phyloP scores from a whole-genome alignment of 2,888 invertebrate genomes.

The Diadegma fenestrale region DNA sequence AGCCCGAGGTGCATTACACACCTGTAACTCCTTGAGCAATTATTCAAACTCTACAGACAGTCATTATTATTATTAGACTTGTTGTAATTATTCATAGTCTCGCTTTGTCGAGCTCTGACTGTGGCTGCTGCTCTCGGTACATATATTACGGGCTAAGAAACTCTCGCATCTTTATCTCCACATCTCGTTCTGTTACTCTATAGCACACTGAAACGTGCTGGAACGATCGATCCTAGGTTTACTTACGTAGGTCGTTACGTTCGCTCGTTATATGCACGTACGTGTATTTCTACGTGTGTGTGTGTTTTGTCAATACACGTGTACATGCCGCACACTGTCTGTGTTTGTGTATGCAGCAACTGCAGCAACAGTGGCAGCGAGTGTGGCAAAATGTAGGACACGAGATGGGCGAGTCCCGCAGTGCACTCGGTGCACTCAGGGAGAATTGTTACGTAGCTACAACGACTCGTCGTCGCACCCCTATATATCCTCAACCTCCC shows the following conservation, averaged over 20 bases:
- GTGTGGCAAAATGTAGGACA: slow-evolving; percentile 66
- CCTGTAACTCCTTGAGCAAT: slow-evolving; percentile 58
- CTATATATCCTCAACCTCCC: slow-evolving; percentile 1
- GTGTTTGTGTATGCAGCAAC: slow-evolving; percentile 14
- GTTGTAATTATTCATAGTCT: slow-evolving; percentile 69
- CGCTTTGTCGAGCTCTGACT: slow-evolving; percentile 45
- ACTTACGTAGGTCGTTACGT: slow-evolving; percentile 62
- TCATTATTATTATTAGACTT: slow-evolving; percentile 68
- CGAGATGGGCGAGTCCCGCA: slow-evolving; percentile 65
- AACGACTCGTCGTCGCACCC: slow-evolving; percentile 41
- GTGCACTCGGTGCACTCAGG: slow-evolving; percentile 39
- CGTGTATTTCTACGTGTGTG: slow-evolving; percentile 4
- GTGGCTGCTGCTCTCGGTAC: slow-evolving; percentile 41
- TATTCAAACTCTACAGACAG: slow-evolving; percentile 62
- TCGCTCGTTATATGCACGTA: slow-evolving; percentile 30
- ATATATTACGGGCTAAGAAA: slow-evolving; percentile 60
- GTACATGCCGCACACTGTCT: background rate
- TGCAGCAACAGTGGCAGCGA: slow-evolving; percentile 48
- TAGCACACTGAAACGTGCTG: slow-evolving; percentile 41
- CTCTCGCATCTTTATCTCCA: slow-evolving; percentile 40
- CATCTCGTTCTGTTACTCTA: slow-evolving; percentile 22
- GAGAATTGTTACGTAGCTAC: slow-evolving; percentile 58
- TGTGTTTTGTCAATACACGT: background rate
- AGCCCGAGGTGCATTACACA: slow-evolving; percentile 43
- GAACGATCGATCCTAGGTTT: slow-evolving; percentile 63